Evolutionary conservation across 1,140 invertebrate species (phyloP).

Genomic region (Marisa cornuarietis): DNA sequence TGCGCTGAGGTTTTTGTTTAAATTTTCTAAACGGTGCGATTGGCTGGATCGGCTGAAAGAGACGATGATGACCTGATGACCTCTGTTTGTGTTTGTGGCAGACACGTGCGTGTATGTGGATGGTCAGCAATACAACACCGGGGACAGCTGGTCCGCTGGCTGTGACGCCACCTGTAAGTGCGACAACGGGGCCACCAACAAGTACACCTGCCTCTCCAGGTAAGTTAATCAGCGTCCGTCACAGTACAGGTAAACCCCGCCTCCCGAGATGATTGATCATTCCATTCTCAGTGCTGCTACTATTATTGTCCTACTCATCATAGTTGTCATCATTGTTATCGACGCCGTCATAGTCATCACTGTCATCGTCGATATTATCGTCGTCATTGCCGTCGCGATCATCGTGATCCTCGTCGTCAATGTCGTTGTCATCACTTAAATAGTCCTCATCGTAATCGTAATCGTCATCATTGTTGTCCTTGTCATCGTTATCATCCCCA

Average conservation of each 20-base stretch:
- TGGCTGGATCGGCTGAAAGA: too few species aligned
- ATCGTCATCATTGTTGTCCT: too few species aligned
- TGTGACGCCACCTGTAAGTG: conserved; percentile 47
- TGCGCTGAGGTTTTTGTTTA: too few species aligned
- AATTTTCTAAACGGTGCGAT: too few species aligned
- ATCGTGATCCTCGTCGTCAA: conserved; percentile 34
- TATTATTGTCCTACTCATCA: too few species aligned
- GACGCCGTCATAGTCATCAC: too few species aligned
- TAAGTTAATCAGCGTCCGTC: conserved; percentile 20
- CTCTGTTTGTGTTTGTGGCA: conserved; percentile 19
- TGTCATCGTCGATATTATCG: too few species aligned
- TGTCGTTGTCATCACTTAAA: conserved; percentile 20
- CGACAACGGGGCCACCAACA: conserved; percentile 33
- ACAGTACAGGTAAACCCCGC: neutral
- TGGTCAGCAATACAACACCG: conserved; percentile 36
- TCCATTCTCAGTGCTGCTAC: too few species aligned
- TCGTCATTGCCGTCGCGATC: neutral
- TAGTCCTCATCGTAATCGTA: neutral
- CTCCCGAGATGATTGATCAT: neutral
- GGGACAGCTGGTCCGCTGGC: conserved; percentile 47
- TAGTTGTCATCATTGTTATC: too few species aligned
- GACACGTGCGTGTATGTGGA: conserved; percentile 47
- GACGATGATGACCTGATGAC: too few species aligned
- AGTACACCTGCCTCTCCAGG: conserved; percentile 45
- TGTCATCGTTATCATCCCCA: neutral